Percentiles rank a stretch among this genome's conserved stretches.
These are phyloP conservation scores for Anniella stebbinsi DNA, from an alignment of 2,797 vertebrate species.

Conservation along the genomic window DNA sequence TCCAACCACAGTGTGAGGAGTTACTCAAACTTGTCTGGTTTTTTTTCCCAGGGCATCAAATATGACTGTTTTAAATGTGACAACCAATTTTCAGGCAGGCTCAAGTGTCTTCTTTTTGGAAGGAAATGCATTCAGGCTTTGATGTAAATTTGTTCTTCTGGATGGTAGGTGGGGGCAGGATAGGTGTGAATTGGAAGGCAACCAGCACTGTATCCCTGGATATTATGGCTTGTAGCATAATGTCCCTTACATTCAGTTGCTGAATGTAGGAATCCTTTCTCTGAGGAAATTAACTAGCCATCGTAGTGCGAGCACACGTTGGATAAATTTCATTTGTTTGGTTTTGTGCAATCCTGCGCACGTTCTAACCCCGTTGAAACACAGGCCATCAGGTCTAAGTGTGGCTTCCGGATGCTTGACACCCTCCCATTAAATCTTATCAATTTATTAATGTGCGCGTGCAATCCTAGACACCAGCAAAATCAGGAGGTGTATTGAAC, in stretches of 20 bases:
- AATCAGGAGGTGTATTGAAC: not conserved
- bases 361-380: not conserved
- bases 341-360: not conserved
- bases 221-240: not conserved
- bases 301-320: not conserved
- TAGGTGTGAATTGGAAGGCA: not conserved
- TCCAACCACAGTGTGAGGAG: not conserved
- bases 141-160: not conserved
- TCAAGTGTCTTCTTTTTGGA: conserved; percentile 2
- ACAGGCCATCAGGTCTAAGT: not conserved
- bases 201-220: not conserved
- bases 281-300: not conserved
- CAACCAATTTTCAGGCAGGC: not conserved
- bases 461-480: not conserved
- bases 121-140: conserved; percentile 21
- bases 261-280: not conserved
- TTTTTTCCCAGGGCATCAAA: not conserved
- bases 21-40: not conserved
- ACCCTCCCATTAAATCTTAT: not conserved
- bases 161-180: no score
- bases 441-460: not conserved
- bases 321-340: not conserved
- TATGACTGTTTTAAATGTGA: conserved; percentile 19
- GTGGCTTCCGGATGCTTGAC: not conserved
- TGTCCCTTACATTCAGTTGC: not conserved